These are phyloP conservation scores for Leptogaster cylindrica DNA, from an alignment of 2,888 invertebrate species.

Conservation along the genomic window DNA sequence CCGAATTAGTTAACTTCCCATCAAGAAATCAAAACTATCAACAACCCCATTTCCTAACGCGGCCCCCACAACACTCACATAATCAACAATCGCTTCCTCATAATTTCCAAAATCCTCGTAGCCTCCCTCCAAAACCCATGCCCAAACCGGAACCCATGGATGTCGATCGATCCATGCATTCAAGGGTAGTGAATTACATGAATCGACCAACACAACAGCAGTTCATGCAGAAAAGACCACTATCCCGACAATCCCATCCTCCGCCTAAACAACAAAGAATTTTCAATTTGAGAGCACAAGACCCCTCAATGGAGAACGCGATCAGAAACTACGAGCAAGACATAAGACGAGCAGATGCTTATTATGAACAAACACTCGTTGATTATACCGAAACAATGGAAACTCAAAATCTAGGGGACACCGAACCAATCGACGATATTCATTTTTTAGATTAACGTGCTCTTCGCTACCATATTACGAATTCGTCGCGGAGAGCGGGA, in stretches of 20 bases:
- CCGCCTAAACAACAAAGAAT: conserved; percentile 22
- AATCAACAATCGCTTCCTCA: not conserved
- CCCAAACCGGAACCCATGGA: conserved; percentile 45
- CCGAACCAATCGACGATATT: conserved; percentile 38
- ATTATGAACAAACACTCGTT: not conserved
- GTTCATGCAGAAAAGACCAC: not conserved
- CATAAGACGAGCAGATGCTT: not conserved
- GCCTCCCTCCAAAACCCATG: conserved; percentile 37
- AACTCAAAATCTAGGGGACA: not conserved
- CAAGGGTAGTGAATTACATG: conserved; percentile 43
- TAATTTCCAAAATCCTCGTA: not conserved
- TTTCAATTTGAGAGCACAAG: not conserved
- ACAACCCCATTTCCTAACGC: not conserved
- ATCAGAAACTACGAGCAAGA: not conserved
- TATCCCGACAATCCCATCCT: not conserved
- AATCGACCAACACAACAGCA: conserved; percentile 24
- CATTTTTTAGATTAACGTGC: conserved; percentile 48
- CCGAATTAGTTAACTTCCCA: conserved; percentile 1
- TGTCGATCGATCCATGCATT: conserved; percentile 37
- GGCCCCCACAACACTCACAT: not conserved
- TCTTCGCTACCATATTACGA: conserved; percentile 49
- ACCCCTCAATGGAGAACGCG: not conserved
- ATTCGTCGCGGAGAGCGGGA: conserved; percentile 44
- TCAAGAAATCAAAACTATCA: not conserved
- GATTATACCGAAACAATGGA: conserved; percentile 2